Base-by-base conservation (phyloP, 2,888 invertebrate species). In the Operophtera brumata region DNA sequence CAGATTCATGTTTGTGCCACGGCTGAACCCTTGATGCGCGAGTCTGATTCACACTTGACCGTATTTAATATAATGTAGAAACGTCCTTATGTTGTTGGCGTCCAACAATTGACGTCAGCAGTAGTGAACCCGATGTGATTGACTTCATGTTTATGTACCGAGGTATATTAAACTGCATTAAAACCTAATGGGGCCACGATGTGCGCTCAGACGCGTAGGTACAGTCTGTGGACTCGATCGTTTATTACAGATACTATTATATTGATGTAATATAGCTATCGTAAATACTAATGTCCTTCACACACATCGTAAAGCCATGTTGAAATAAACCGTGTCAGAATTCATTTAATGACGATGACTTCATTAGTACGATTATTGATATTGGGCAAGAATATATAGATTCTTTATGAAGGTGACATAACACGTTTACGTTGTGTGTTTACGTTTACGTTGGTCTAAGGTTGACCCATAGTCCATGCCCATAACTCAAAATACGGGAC, bases 31-130 rank as follows among this genome's bases (percentile, higher is more conserved):
- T 20, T 20, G 20, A 4, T 4, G 20, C 20, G 20, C 20, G 20
- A 20, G 20, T 20, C 20, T 4, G 20, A 20, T 20, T 20, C 20
- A 20, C 20, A 3, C 20, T 20, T 20, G 20, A 4, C 20, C 13
- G 41, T 47, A 48, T 28, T 47, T 51, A 51, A 47, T 35, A 28
- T 35, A 37, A 40, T 35, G 47, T 48, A 47, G 50, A 42, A 55
- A 48, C 42, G 44, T 52, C 43, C 43, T 47, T 54, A 55, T 48
- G 43, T 59, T 50, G 47, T 47, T 59, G 30, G 32, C 54, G 60
- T 65, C 54, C 58, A 61, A 64, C 59, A 55, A 69, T 67, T 78
- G 75, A 77, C 77, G 78, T 77, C 78, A 77, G 48, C 52, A 42
- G 47, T 68, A 61, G 57, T 70, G 66, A 72, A 72, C 65, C 53